Base-by-base conservation (phyloP, 2,888 invertebrate genomes). In the Panopea generosa region DNA sequence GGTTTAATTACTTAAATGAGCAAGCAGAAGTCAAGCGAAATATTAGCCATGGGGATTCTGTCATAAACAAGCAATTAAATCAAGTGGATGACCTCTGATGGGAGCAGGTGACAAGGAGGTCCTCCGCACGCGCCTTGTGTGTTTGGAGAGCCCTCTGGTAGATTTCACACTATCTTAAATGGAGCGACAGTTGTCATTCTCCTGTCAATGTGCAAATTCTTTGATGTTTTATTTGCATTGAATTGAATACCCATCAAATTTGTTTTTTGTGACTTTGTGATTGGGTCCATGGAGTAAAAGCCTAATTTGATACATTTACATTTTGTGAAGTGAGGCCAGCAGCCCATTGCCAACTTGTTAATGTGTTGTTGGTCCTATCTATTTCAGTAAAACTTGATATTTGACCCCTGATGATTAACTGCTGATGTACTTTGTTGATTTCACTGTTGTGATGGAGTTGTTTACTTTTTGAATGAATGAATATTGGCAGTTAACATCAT, bases 211-310 rank as follows among this genome's bases (percentile, higher is more conserved):
- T 14, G 22, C 43, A 60, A 20, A 22, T 38, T 50, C 73, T 73
- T 73, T 73, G 73, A 73, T 62, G 67, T 67, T 62, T 57, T 73
- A 68, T 62, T 73, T 61, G 67, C 61, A 47, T 26, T 16, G 52
- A 67, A 73, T 73, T 67, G 53, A 67, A 67, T 61, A 62, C 49
- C 56, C 73, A 62, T 67, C 62, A 73, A 73, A 67, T 57, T 63
- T 62, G 62, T 67, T 6, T 68, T 61, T 73, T 61, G 60, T 33
- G 29, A 3, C 14, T 29, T 53, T 53, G 27, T 11, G 14, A 16
- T 26, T n/a, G 53, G n/a, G 16, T 14, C 16, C 16, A n/a, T n/a
- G 11, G 16, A 53, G 24, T 53, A 26, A 53, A 53, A 27, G 26
- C 60, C 61, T 56, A 69, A 69, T 69, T 56, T 69, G 69, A 69